These are phyloP conservation scores for Scaptomyza caliginosa DNA, from an alignment of 2,888 invertebrate species.

Conservation along the genomic window DNA sequence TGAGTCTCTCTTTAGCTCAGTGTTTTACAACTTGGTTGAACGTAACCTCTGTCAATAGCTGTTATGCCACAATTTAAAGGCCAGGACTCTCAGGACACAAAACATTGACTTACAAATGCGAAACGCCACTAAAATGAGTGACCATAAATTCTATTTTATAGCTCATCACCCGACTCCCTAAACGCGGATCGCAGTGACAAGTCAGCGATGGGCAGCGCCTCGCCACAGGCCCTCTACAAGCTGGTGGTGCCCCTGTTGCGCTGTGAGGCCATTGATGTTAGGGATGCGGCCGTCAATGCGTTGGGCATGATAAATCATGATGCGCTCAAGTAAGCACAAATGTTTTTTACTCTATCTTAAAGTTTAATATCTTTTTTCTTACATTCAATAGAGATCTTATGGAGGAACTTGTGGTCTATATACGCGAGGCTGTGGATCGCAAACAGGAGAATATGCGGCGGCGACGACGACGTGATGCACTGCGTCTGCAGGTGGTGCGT, in stretches of 20 bases:
- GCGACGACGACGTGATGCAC: slow-evolving; percentile 94
- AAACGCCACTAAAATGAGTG: slow-evolving; percentile 53
- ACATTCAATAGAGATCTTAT: slow-evolving; percentile 91
- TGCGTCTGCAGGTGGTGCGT: slow-evolving; percentile 95
- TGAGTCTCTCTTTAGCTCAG: not conserved
- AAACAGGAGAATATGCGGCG: slow-evolving; percentile 98
- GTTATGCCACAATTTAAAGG: slow-evolving; percentile 6
- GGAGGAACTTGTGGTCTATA: slow-evolving; percentile 95
- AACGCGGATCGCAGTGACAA: slow-evolving; percentile 92
- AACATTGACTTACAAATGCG: not conserved
- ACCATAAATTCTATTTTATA: slow-evolving; percentile 84
- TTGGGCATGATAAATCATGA: slow-evolving; percentile 97
- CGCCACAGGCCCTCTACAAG: slow-evolving; percentile 95
- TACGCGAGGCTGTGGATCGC: slow-evolving; percentile 97
- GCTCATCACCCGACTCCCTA: slow-evolving; percentile 95
- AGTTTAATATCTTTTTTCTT: not conserved
- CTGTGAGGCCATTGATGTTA: slow-evolving; percentile 96
- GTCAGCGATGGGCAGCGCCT: slow-evolving; percentile 88
- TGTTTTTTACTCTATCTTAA: not conserved
- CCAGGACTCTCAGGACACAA: not conserved
- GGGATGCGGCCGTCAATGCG: slow-evolving; percentile 97
- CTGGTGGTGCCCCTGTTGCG: slow-evolving; percentile 95
- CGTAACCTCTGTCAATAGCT: slow-evolving; percentile 16
- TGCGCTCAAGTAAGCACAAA: slow-evolving; percentile 92
- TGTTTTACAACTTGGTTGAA: slow-evolving; percentile 1